These are phyloP conservation scores for Himalopsyche japonica DNA, from an alignment of 2,888 invertebrate genomes.

Conservation along the genomic window DNA sequence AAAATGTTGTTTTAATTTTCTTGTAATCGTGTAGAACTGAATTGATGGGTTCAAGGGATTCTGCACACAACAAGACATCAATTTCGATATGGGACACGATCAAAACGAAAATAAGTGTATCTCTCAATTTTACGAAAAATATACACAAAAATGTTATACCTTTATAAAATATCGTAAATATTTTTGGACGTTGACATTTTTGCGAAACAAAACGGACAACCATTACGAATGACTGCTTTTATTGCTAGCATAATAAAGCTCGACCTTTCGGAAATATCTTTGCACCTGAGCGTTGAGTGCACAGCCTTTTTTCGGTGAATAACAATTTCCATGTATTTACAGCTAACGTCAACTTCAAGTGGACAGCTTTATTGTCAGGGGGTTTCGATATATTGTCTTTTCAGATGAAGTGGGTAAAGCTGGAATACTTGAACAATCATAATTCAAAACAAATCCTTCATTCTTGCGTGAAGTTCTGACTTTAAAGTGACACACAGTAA, in stretches of 20 bases:
- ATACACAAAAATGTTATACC: too few relatives aligned
- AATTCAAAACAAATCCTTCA: too few relatives aligned
- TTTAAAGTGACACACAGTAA: too few relatives aligned
- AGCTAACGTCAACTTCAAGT: background rate
- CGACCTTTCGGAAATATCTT: conserved; percentile 7
- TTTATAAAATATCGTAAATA: too few relatives aligned
- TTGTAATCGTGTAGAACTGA: too few relatives aligned
- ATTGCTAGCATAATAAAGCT: background rate
- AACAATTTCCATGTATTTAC: conserved; percentile 11
- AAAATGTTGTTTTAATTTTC: too few relatives aligned
- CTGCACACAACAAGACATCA: too few relatives aligned
- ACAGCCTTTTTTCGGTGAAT: conserved; percentile 1
- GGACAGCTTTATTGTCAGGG: conserved; percentile 1
- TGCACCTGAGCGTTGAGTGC: conserved; percentile 1
- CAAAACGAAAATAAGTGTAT: too few relatives aligned
- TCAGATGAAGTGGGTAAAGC: background rate
- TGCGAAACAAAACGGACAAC: background rate
- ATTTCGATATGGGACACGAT: too few relatives aligned
- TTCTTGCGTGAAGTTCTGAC: too few relatives aligned
- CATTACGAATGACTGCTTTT: background rate
- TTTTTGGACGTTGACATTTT: background rate
- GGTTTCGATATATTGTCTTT: background rate
- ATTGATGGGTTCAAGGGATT: too few relatives aligned
- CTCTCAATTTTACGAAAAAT: too few relatives aligned
- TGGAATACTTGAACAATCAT: background rate